Evolutionary conservation across 2,113 vertebrate species (phyloP).

Genomic region (Crypturellus undulatus): DNA sequence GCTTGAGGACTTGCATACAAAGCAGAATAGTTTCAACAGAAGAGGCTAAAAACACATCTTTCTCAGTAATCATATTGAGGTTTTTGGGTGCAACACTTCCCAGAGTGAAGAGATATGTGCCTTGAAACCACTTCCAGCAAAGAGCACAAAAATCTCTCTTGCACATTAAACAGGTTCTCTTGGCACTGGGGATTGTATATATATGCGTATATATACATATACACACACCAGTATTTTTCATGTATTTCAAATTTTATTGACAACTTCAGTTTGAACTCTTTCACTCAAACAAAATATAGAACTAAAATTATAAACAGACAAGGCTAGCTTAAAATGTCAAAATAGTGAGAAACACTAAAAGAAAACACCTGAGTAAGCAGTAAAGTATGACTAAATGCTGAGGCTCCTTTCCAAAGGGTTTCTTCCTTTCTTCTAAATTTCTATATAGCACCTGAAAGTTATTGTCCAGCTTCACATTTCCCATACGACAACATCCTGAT

Average conservation of each 20-base stretch:
- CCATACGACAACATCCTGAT: background rate
- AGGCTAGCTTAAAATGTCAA: background rate
- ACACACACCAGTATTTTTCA: background rate
- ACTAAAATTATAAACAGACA: background rate
- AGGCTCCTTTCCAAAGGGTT: background rate
- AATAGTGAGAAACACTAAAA: background rate
- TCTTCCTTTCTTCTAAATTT: background rate
- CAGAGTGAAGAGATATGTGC: background rate
- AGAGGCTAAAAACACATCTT: background rate
- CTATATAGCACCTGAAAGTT: background rate
- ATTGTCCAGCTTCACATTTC: background rate
- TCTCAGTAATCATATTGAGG: background rate
- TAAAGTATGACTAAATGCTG: background rate
- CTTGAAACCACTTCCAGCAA: background rate
- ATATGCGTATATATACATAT: too few relatives aligned
- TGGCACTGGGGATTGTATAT: background rate
- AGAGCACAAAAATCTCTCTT: background rate
- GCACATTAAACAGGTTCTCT: background rate
- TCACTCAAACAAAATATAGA: background rate
- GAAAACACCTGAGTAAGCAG: background rate
- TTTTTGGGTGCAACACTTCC: background rate
- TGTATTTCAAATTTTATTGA: background rate
- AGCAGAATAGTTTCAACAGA: background rate
- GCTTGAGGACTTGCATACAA: rapidly evolving
- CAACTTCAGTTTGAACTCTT: background rate